A percentile compares a stretch with the other conserved stretches of the same genome.
phyloP scores from a whole-genome alignment of 2,113 vertebrate species.

The Jacana jacana region DNA sequence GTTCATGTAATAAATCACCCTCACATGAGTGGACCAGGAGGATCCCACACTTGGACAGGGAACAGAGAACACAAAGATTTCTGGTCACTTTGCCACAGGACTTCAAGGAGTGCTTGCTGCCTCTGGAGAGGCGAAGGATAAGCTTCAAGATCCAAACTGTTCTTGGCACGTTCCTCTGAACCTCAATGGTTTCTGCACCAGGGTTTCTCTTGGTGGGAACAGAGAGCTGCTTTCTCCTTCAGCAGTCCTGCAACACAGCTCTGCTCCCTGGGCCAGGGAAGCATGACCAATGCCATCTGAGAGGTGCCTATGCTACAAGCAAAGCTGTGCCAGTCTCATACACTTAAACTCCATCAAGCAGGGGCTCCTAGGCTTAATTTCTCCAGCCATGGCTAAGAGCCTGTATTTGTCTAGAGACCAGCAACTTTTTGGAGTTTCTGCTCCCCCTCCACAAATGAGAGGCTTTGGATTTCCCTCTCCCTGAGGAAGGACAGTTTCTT shows the following conservation, averaged over 20 bases:
- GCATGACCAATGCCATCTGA: not conserved
- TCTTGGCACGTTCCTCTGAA: not conserved
- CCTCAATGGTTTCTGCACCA: not conserved
- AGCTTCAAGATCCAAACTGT: not conserved
- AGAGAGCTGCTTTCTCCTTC: not conserved
- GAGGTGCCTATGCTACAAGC: not conserved
- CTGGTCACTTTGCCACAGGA: not conserved
- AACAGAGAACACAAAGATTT: not conserved
- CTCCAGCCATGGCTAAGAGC: not conserved
- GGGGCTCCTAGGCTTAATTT: accelerated
- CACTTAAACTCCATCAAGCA: not conserved
- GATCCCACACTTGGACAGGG: not conserved
- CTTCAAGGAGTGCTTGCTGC: not conserved
- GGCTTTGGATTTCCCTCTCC: not conserved
- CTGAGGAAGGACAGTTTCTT: not conserved
- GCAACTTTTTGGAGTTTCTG: not conserved
- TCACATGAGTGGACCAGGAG: not conserved
- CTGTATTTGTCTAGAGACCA: not conserved
- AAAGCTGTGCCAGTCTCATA: not conserved
- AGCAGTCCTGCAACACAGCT: not conserved
- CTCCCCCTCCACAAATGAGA: not conserved
- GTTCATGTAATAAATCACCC: not conserved
- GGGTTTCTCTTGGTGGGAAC: not conserved
- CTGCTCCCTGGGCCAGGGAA: not conserved
- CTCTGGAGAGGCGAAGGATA: not conserved